phyloP scores from a whole-genome alignment of 1,140 invertebrate genomes.

The Brachionus calyciflorus region DNA sequence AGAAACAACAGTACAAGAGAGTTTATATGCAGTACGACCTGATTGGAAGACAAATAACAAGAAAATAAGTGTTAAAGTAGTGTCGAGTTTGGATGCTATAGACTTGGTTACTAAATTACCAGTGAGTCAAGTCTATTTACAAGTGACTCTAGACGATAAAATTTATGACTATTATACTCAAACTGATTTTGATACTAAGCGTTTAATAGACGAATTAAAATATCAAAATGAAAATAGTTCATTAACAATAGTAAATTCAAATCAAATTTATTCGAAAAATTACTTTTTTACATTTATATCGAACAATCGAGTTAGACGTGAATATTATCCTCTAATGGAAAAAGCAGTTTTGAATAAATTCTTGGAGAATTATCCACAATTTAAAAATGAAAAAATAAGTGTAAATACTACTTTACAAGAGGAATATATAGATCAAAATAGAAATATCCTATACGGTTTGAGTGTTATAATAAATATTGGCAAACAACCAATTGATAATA shows the following conservation, averaged over 20 bases:
- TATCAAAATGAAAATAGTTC: conserved; percentile 40
- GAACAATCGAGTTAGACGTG: not conserved
- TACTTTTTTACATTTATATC: conserved; percentile 42
- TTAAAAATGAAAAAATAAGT: not conserved
- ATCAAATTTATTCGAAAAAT: conserved; percentile 38
- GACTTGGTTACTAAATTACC: not conserved
- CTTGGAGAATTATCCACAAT: conserved; percentile 25
- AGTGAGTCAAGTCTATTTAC: conserved; percentile 30
- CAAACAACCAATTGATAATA: conserved; percentile 16
- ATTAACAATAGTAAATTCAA: not conserved
- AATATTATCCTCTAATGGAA: not conserved
- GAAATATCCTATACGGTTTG: conserved; percentile 2
- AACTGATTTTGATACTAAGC: conserved; percentile 24
- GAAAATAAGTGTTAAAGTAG: not conserved
- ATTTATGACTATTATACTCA: conserved; percentile 39
- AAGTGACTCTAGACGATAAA: conserved; percentile 12
- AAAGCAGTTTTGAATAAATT: not conserved
- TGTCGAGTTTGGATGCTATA: not conserved
- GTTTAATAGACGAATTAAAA: conserved; percentile 10
- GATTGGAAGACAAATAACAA: conserved; percentile 11
- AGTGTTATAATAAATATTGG: conserved; percentile 24
- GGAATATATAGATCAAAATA: not conserved
- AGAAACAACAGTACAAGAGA: not conserved
- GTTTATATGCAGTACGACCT: not conserved
- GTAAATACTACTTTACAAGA: conserved; percentile 19